phyloP scores from a whole-genome alignment of 2,113 vertebrate species.

The Colaptes auratus region DNA sequence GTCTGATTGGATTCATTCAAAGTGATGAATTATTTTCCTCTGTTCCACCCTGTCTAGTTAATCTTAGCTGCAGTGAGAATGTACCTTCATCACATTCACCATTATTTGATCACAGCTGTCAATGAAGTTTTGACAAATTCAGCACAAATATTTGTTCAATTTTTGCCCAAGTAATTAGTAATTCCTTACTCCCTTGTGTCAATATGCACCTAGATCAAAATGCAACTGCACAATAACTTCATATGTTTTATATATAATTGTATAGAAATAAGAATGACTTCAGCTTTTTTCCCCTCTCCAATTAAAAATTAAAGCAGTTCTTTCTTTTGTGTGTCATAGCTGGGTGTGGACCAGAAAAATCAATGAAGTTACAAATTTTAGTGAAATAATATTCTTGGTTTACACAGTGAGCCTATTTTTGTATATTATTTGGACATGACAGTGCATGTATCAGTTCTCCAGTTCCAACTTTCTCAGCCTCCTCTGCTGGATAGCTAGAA shows the following conservation, averaged over 20 bases:
- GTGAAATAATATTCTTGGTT: background rate
- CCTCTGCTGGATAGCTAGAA: background rate
- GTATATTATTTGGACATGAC: background rate
- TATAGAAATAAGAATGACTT: background rate
- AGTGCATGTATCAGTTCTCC: background rate
- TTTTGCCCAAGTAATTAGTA: background rate
- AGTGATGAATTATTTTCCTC: background rate
- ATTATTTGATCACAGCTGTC: background rate
- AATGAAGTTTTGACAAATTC: background rate
- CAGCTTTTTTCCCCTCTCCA: background rate
- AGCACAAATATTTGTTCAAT: background rate
- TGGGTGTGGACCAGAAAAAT: background rate
- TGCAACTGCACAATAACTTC: background rate
- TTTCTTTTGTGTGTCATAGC: background rate
- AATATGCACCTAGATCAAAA: background rate
- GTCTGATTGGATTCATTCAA: background rate
- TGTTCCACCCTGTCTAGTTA: background rate
- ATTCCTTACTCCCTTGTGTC: background rate
- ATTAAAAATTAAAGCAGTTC: background rate
- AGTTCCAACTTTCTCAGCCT: background rate
- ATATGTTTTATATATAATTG: rapidly evolving
- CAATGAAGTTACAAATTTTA: background rate
- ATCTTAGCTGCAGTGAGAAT: background rate
- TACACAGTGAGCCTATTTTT: background rate
- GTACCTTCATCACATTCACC: background rate